Percentiles rank a stretch among this genome's conserved stretches.
phyloP scores from a whole-genome alignment of 2,797 vertebrate genomes.

The Botia kubotai region DNA sequence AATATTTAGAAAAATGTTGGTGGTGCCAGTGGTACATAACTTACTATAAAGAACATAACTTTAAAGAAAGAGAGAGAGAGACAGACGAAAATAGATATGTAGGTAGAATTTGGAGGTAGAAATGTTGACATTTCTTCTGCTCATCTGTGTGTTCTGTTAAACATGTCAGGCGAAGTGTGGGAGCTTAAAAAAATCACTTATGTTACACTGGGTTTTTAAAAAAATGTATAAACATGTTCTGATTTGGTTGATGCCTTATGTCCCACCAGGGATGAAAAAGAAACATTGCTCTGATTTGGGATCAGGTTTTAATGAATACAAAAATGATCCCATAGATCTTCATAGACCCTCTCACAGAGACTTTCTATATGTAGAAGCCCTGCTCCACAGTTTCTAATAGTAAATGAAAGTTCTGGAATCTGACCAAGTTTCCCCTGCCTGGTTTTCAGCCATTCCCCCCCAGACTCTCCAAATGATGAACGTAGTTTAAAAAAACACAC shows the following conservation, averaged over 20 bases:
- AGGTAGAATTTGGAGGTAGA: constrained; percentile 5
- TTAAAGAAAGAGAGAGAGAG: not conserved
- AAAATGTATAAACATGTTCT: not conserved
- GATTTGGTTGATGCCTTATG: no score
- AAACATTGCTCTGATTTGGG: not conserved
- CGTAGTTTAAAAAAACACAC: constrained; percentile 50
- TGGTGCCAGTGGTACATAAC: not conserved
- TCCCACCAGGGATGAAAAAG: no score
- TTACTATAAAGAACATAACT: no score
- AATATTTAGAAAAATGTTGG: not conserved
- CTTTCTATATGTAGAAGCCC: constrained; percentile 1
- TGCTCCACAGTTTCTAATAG: constrained; percentile 13
- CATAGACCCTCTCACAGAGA: constrained; percentile 20
- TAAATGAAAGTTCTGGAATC: constrained; percentile 55
- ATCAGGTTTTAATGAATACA: not conserved
- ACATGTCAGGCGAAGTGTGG: constrained; percentile 1
- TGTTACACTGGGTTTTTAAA: not conserved
- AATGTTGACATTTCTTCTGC: constrained; percentile 27
- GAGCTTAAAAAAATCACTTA: not conserved
- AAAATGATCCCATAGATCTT: not conserved
- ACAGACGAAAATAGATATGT: not conserved
- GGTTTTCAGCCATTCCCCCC: not conserved
- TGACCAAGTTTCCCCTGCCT: constrained; percentile 26
- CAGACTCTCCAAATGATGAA: constrained; percentile 44
- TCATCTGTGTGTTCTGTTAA: constrained; percentile 23